phyloP scores from a whole-genome alignment of 2,888 invertebrate genomes.

The Ophonus ardosiacus region DNA sequence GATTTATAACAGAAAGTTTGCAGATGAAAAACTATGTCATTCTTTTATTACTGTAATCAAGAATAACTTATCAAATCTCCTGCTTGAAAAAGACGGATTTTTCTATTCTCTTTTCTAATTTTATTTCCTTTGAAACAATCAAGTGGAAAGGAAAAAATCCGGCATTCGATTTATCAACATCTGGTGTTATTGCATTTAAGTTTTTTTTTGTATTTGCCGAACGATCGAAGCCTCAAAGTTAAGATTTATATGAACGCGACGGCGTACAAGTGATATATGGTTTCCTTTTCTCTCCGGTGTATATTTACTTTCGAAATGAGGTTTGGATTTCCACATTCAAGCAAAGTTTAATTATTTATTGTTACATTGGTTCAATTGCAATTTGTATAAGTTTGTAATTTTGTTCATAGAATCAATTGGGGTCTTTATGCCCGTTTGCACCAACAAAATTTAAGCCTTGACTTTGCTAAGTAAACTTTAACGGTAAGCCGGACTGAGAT shows the following conservation, averaged over 20 bases:
- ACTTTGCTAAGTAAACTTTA: too few relatives aligned
- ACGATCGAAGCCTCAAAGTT: slow-evolving; percentile 10
- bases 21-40: slow-evolving; percentile 39
- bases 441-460: too few relatives aligned
- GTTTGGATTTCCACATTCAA: not conserved
- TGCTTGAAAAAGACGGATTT: not conserved
- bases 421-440: too few relatives aligned
- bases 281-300: not conserved
- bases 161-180: slow-evolving; percentile 31
- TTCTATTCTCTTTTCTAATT: not conserved
- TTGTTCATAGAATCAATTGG: too few relatives aligned
- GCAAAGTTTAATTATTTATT: too few relatives aligned
- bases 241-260: slow-evolving; percentile 25
- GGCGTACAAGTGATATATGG: not conserved
- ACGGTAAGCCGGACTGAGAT: too few relatives aligned
- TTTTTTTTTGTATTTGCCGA: not conserved
- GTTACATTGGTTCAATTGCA: too few relatives aligned
- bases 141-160: slow-evolving; percentile 11
- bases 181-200: slow-evolving; percentile 40
- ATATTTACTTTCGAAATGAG: slow-evolving; percentile 40
- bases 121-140: slow-evolving; percentile 2
- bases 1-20: slow-evolving; percentile 36
- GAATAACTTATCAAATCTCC: slow-evolving; percentile 1
- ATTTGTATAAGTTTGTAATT: too few relatives aligned
- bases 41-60: slow-evolving; percentile 28